A percentile compares a stretch with the other conserved stretches of the same genome.
Evolutionary conservation across 1,140 invertebrate genomes (phyloP).

Genomic region (Drosophila micromelanica): DNA sequence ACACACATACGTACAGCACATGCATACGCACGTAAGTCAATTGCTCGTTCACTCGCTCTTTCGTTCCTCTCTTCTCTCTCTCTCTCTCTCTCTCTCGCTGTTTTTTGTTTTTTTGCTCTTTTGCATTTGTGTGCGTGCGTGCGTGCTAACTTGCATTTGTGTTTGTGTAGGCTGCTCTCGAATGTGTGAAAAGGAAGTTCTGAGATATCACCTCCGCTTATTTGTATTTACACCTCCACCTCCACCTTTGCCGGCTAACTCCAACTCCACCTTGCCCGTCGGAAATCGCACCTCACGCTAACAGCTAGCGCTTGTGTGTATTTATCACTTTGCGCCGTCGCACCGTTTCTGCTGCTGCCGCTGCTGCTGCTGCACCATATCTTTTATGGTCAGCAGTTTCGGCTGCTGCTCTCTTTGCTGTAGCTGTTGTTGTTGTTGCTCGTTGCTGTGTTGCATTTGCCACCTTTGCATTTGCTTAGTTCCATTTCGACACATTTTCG

Average conservation of each 20-base stretch:
- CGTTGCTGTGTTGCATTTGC: constrained; percentile 44
- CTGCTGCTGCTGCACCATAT: constrained; percentile 19
- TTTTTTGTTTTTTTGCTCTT: background rate
- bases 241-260: constrained; percentile 14
- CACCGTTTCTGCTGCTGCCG: background rate
- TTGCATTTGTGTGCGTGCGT: constrained; percentile 11
- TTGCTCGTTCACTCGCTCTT: background rate
- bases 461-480: constrained; percentile 76
- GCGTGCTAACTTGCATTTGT: constrained; percentile 15
- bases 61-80: background rate
- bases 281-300: constrained; percentile 51
- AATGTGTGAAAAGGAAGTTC: constrained; percentile 83
- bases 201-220: constrained; percentile 82
- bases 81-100: background rate
- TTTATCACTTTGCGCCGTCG: constrained; percentile 38
- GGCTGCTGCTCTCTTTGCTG: constrained; percentile 16
- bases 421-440: constrained; percentile 30
- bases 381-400: constrained; percentile 56
- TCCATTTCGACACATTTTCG: constrained; percentile 81
- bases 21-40: background rate
- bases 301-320: constrained; percentile 30
- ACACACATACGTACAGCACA: background rate
- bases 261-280: constrained; percentile 22
- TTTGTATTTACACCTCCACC: constrained; percentile 81
- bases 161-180: constrained; percentile 73